Evolutionary conservation across 2,113 vertebrate genomes (phyloP), one percentile per base, ranked within the genome.

Genomic region (Genyomyrus donnyi): DNA sequence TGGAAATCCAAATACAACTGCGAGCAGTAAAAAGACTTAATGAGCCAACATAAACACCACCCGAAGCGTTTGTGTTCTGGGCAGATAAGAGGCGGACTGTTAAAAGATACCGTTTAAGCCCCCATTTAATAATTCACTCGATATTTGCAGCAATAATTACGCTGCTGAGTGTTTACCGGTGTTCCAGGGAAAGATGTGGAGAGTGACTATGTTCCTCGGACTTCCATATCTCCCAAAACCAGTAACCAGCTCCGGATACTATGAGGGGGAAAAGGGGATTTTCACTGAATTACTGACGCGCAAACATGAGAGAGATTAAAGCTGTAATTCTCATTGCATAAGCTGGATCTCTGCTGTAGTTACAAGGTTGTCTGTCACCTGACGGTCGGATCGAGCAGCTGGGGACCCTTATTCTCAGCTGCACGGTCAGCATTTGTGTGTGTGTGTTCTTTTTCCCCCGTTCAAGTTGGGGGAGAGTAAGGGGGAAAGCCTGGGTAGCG

Each of bases 71-170:
- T 46, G 92, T 94, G 93, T 93, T 91, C 74, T 89, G 92, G 90
- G 13, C 19, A 94, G 94, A 95, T 95, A 95, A 95, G 92, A 92
- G 87, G 88, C 89, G 77, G 89, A 90, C 90, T 66, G 85, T 91
- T 80, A 85, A 85, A 89, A 90, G 83, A 91, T 42, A 42, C 35
- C 53, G 85, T 70, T 70, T 90, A 86, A 49, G 58, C 83, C 87
- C 87, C 85, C 87, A 88, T 92, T 91, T 89, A 77, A 90, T 92
- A 91, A 91, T 90, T 90, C 77, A 92, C 92, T 92, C 91, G 21
- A 90, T 92, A 91, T 90, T 91, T 92, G 35, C 88, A 87, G 91
- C 90, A 93, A 93, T 93, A 80, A 95, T 95, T 95, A 92, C 89
- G 92, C 85, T 92, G 92, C 88, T 93, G 92, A 91, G 91, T 92